Conservation (phyloP, 2,797 vertebrate species). For the Peromyscus aztecus region DNA sequence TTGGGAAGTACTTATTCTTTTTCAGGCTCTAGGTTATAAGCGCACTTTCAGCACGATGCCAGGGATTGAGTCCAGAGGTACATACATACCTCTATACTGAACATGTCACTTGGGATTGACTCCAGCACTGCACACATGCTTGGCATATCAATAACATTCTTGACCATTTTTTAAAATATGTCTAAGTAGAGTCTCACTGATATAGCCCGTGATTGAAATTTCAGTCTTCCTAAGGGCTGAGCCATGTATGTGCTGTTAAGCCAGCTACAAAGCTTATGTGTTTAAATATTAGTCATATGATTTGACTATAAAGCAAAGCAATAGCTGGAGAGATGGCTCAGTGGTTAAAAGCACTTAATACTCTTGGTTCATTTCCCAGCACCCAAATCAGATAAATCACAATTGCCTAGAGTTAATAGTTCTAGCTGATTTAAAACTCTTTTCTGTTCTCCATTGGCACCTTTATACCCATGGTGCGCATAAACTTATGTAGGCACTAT, state of each 20-base stretch:
- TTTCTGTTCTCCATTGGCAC: neutral
- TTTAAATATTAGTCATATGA: neutral
- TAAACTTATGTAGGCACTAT: neutral
- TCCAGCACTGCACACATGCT: neutral
- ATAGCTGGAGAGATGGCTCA: neutral
- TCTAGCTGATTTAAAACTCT: neutral
- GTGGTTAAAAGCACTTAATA: neutral
- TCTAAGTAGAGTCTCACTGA: neutral
- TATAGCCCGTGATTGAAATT: neutral
- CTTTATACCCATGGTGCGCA: too few relatives aligned
- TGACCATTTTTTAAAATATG: neutral
- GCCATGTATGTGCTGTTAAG: neutral
- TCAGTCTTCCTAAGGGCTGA: neutral
- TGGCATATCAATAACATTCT: neutral
- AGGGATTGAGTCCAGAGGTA: neutral
- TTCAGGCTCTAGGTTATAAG: too few relatives aligned
- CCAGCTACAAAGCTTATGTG: too few relatives aligned
- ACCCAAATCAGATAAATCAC: neutral
- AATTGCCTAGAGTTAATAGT: neutral
- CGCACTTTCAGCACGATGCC: neutral
- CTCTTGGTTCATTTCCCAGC: neutral
- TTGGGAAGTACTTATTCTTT: neutral
- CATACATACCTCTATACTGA: neutral
- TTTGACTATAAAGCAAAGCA: neutral
- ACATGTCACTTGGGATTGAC: neutral